These are phyloP conservation scores for Botrylloides violaceus DNA, from an alignment of 23 tunicate species.

Conservation along the genomic window DNA sequence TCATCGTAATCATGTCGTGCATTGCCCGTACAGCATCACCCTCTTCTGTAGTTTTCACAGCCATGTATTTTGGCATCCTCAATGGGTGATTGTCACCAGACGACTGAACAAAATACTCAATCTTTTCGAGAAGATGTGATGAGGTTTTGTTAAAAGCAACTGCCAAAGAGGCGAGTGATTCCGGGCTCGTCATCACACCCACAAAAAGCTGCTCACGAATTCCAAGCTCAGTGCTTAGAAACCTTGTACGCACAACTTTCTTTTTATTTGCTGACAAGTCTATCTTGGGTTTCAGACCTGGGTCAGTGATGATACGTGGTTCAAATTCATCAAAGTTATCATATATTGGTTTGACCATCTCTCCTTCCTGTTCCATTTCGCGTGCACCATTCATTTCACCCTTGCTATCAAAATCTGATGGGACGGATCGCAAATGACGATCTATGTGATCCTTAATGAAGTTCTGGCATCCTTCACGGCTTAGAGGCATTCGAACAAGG, in stretches of 20 bases:
- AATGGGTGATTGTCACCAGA: neutral
- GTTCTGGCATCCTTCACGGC: constrained; percentile 64
- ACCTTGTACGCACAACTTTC: constrained; percentile 79
- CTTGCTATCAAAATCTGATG: constrained; percentile 1
- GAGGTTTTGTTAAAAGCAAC: constrained; percentile 83
- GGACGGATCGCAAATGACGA: constrained; percentile 28
- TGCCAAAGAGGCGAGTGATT: constrained; percentile 38
- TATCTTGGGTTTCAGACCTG: constrained; percentile 79
- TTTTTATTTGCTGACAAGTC: constrained; percentile 56
- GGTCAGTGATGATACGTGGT: constrained; percentile 91
- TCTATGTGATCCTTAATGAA: constrained; percentile 62
- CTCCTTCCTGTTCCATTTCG: constrained; percentile 53
- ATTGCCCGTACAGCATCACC: neutral
- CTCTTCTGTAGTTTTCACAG: neutral
- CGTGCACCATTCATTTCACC: neutral
- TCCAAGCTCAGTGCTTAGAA: constrained; percentile 84
- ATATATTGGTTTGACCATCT: constrained; percentile 63
- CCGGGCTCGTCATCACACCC: constrained; percentile 43
- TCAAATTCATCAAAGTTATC: constrained; percentile 94
- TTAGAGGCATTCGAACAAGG: constrained; percentile 65
- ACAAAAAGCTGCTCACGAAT: constrained; percentile 70
- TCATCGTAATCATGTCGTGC: neutral
- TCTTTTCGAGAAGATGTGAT: constrained; percentile 83
- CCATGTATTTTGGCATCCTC: constrained; percentile 19
- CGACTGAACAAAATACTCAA: constrained; percentile 51